A percentile compares a stretch with the other conserved stretches of the same genome.
Conservation (phyloP, 2,888 invertebrate genomes). For the Hirtodrosophila trivittata region DNA sequence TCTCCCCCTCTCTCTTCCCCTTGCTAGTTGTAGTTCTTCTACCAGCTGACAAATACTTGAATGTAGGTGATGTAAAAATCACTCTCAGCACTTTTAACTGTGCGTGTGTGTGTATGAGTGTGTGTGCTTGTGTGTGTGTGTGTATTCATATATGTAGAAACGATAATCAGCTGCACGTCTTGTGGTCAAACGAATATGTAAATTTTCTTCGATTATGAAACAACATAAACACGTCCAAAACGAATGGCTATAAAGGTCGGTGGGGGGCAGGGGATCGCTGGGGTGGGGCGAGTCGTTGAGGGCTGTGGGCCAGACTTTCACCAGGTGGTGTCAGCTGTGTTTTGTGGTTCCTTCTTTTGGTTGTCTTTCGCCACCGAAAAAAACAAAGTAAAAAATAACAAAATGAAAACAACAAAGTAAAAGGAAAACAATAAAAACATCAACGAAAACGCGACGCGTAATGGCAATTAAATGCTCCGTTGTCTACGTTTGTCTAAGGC, state of each 20-base stretch:
- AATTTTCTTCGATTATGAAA: constrained; percentile 66
- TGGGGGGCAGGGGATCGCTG: background rate
- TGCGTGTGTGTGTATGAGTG: background rate
- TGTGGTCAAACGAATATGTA: constrained; percentile 62
- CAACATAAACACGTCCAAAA: constrained; percentile 58
- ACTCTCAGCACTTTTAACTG: constrained; percentile 12
- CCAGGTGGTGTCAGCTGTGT: constrained; percentile 67
- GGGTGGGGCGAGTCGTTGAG: constrained; percentile 2
- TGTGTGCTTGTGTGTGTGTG: background rate
- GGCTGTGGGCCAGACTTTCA: constrained; percentile 59
- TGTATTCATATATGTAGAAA: constrained; percentile 12
- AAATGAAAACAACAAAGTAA: constrained; percentile 7
- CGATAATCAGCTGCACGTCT: constrained; percentile 57
- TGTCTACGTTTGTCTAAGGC: constrained; percentile 17
- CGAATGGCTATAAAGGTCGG: constrained; percentile 22
- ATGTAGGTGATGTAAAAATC: constrained; percentile 31
- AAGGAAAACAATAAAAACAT: constrained; percentile 18
- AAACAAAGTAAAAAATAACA: constrained; percentile 32
- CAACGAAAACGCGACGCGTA: constrained; percentile 40
- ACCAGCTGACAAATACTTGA: constrained; percentile 43
- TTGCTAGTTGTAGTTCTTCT: constrained; percentile 5
- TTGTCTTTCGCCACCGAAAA: constrained; percentile 27
- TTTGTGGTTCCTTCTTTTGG: constrained; percentile 46
- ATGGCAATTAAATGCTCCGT: constrained; percentile 49
- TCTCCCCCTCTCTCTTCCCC: background rate